These are phyloP conservation scores for Piliocolobus tephrosceles DNA, from an alignment of 2,113 vertebrate species.

Conservation along the genomic window DNA sequence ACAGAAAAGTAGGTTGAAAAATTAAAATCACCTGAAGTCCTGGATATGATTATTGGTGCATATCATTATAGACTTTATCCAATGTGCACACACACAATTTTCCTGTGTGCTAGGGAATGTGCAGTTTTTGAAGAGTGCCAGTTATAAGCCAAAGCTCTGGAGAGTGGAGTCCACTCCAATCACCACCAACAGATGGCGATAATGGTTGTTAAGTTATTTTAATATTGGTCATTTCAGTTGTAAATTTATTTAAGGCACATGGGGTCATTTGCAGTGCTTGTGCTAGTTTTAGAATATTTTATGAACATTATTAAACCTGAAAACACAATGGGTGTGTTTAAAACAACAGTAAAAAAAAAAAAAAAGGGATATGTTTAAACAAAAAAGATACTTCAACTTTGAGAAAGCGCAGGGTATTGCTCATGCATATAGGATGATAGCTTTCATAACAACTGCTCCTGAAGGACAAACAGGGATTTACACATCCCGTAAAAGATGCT, in stretches of 20 bases:
- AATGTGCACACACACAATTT: neutral
- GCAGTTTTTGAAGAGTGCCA: neutral
- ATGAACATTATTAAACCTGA: neutral
- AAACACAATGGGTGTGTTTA: neutral
- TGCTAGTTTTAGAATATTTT: neutral
- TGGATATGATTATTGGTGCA: neutral
- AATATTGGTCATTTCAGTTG: neutral
- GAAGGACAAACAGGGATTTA: neutral
- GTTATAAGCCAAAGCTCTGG: neutral
- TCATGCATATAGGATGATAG: neutral
- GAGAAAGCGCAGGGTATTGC: neutral
- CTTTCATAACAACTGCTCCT: neutral
- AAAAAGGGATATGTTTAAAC: neutral
- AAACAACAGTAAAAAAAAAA: neutral
- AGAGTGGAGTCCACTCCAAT: constrained; percentile 18
- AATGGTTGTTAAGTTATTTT: constrained; percentile 43
- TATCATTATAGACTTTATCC: neutral
- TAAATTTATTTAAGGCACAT: constrained; percentile 7
- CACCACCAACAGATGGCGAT: constrained; percentile 70
- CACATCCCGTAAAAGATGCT: neutral
- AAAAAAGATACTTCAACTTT: neutral
- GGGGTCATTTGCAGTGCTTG: neutral
- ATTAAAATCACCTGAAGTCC: neutral
- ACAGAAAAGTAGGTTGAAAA: neutral
- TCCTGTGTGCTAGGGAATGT: neutral